Evolutionary conservation across 2,797 vertebrate genomes (phyloP).

Genomic region (Lagorchestes hirsutus): DNA sequence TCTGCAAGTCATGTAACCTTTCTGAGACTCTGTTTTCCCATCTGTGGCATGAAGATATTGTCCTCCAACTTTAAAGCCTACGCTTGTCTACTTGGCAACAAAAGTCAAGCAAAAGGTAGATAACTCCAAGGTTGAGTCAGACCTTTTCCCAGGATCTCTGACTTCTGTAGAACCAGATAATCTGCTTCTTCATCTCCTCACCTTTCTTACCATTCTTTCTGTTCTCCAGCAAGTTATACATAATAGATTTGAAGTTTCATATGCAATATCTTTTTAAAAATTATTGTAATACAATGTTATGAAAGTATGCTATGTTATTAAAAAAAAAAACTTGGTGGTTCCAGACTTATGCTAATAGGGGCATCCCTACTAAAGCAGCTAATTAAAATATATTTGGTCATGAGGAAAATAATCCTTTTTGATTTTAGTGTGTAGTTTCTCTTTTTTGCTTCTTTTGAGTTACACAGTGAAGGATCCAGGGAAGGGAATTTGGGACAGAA

Average conservation of each 20-base stretch:
- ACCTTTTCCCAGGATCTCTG: not conserved
- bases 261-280: not conserved
- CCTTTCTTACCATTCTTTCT: not conserved
- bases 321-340: not conserved
- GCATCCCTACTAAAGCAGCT: not conserved
- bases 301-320: too few species aligned
- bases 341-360: not conserved
- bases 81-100: not conserved
- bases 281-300: not conserved
- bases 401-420: not conserved
- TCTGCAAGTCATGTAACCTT: not conserved
- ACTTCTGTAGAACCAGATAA: not conserved
- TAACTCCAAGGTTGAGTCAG: not conserved
- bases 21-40: not conserved
- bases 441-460: not conserved
- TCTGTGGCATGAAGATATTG: not conserved
- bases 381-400: not conserved
- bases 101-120: not conserved
- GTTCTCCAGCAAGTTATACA: not conserved
- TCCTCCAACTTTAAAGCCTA: not conserved
- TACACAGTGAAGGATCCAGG: not conserved
- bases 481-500: not conserved
- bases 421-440: not conserved
- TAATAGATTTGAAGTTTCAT: not conserved
- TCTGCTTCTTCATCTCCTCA: not conserved